Percentiles rank a stretch among this genome's conserved stretches.
Evolutionary conservation across 1,140 invertebrate species (phyloP).

Genomic region (Sitobion miscanthi): DNA sequence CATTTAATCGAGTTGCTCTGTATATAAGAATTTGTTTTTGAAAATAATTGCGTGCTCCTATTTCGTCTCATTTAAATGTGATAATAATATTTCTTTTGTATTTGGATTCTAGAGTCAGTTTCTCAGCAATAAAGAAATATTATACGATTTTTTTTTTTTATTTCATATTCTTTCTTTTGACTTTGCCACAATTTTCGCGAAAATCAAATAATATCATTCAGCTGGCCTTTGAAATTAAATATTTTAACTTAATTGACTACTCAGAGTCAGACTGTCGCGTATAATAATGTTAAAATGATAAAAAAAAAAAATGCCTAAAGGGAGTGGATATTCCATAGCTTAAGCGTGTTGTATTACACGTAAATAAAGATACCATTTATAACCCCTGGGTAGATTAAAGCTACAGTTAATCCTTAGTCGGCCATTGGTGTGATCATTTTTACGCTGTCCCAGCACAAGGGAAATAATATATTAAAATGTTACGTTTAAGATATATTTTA

Average conservation of each 20-base stretch:
- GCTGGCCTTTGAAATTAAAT: constrained; percentile 17
- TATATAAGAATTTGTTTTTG: neutral
- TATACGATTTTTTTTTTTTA: neutral
- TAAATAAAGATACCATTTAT: constrained; percentile 8
- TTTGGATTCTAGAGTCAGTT: neutral
- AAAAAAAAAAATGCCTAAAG: neutral
- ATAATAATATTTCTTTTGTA: neutral
- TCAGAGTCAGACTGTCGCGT: neutral
- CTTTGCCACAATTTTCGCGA: neutral
- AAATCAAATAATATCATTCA: constrained; percentile 2
- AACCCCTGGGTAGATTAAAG: neutral
- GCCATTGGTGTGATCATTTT: neutral
- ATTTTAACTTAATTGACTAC: neutral
- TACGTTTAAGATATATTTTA: neutral
- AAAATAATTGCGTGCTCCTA: neutral
- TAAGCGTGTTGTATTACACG: constrained; percentile 26
- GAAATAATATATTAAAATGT: constrained; percentile 16
- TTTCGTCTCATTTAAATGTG: neutral
- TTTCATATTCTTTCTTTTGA: neutral
- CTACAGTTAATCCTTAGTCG: neutral
- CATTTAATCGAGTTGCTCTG: neutral
- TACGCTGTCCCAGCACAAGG: neutral
- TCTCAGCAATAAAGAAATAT: neutral
- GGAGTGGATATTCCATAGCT: neutral
- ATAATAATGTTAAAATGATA: neutral